Conservation (phyloP, 1,140 invertebrate species). For the Wiebesia pumilae region DNA sequence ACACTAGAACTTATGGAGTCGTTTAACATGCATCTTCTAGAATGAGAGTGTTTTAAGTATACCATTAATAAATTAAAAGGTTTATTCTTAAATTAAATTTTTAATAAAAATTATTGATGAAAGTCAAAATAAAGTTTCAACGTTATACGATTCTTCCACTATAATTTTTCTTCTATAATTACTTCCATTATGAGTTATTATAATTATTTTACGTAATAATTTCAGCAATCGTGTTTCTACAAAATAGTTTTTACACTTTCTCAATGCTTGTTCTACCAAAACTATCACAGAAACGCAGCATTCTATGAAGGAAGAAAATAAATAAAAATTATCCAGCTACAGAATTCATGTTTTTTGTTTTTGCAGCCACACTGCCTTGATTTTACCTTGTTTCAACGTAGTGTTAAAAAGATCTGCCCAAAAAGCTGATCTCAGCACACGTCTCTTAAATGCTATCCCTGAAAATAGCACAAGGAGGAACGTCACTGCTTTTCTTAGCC, state of each 20-base stretch:
- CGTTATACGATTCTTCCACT: no score
- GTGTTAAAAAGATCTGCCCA: conserved; percentile 19
- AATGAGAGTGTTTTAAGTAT: no score
- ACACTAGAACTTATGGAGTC: no score
- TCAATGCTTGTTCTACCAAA: neutral
- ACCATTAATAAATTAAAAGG: no score
- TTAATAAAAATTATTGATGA: no score
- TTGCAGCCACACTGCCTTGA: neutral
- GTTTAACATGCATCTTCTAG: no score
- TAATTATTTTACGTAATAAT: neutral
- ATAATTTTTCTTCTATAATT: no score
- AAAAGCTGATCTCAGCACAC: conserved; percentile 48
- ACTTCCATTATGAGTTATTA: no score
- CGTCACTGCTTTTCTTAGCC: neutral
- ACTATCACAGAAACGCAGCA: neutral
- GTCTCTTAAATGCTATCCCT: conserved; percentile 5
- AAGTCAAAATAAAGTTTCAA: no score
- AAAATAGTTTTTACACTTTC: neutral
- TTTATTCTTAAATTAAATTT: no score
- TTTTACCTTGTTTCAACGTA: conserved; percentile 24
- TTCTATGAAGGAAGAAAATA: neutral
- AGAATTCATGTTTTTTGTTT: neutral
- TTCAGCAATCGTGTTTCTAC: neutral
- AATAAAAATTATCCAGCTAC: neutral
- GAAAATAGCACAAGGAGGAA: neutral